Conservation (phyloP, 2,888 invertebrate species). For the Cephus sareptanus region DNA sequence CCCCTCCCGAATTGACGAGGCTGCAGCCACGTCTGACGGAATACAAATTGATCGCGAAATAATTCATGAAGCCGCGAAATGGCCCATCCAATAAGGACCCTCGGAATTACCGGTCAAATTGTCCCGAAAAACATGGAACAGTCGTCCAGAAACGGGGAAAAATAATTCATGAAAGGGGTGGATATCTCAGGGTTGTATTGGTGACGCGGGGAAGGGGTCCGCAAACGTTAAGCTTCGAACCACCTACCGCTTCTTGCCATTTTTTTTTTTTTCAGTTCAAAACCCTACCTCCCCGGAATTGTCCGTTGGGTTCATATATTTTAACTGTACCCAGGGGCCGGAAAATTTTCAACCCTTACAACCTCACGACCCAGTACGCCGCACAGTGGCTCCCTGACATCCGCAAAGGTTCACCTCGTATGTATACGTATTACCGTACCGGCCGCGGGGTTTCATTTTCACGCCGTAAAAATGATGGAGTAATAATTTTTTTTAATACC, state of each 20-base stretch:
- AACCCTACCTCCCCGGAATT: not conserved
- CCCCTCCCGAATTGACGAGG: slow-evolving; percentile 2
- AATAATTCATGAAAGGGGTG: slow-evolving; percentile 20
- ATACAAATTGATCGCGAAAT: slow-evolving; percentile 37
- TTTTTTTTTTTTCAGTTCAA: not conserved
- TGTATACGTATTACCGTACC: not conserved
- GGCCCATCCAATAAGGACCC: slow-evolving; percentile 23
- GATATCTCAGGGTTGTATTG: not conserved
- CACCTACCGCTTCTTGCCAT: not conserved
- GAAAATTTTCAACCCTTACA: slow-evolving; percentile 16
- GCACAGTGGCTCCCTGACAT: not conserved
- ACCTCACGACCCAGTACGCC: not conserved
- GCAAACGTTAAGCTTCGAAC: not conserved
- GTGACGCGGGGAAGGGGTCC: too few relatives aligned
- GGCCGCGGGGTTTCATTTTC: slow-evolving; percentile 1
- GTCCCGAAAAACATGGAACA: slow-evolving; percentile 19
- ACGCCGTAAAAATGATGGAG: slow-evolving; percentile 6
- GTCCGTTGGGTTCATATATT: slow-evolving; percentile 8
- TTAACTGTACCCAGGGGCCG: slow-evolving; percentile 19
- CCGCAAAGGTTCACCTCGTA: not conserved
- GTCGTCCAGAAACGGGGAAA: slow-evolving; percentile 14
- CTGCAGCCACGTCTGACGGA: slow-evolving; percentile 19
- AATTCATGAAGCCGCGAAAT: slow-evolving; percentile 31
- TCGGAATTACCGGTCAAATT: slow-evolving; percentile 22
- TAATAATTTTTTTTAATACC: not conserved